These are phyloP conservation scores for Drosophila takahashii DNA, from an alignment of 1,140 invertebrate species.

Conservation along the genomic window DNA sequence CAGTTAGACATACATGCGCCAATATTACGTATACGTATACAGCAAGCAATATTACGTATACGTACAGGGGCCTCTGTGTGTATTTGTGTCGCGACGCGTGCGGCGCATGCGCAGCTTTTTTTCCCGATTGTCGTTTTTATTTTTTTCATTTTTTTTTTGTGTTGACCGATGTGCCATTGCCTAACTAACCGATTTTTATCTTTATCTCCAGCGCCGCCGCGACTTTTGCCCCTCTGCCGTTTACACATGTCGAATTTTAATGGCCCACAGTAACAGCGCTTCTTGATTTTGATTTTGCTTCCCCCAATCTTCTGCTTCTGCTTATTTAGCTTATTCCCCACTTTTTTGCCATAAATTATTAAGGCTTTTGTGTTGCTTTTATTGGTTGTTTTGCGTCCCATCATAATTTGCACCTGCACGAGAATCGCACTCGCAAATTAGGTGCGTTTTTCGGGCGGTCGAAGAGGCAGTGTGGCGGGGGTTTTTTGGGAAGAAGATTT, in stretches of 20 bases:
- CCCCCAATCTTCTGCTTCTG: not conserved
- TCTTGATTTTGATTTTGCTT: not conserved
- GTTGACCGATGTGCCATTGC: conserved; percentile 2
- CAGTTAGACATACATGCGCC: conserved; percentile 68
- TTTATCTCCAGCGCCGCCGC: conserved; percentile 7
- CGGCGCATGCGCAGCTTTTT: conserved; percentile 62
- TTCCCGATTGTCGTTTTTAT: conserved; percentile 35
- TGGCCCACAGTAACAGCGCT: conserved; percentile 35
- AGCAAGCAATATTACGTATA: conserved; percentile 4
- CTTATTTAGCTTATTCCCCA: conserved; percentile 44
- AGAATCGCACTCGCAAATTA: conserved; percentile 66
- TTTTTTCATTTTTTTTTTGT: not conserved
- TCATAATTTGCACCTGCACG: conserved; percentile 75
- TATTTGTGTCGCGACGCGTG: conserved; percentile 53
- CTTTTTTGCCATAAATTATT: conserved; percentile 43
- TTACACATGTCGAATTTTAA: conserved; percentile 59
- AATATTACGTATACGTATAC: conserved; percentile 33
- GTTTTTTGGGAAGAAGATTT: not conserved
- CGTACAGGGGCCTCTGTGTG: conserved; percentile 10
- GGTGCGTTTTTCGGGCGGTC: conserved; percentile 42
- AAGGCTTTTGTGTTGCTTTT: conserved; percentile 29
- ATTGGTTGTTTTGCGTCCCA: conserved; percentile 22
- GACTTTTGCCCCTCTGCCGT: conserved; percentile 19
- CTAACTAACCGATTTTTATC: conserved; percentile 34
- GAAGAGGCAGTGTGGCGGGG: not conserved